Percentiles rank a stretch among this genome's conserved stretches.
These are phyloP conservation scores for Sturmia bella DNA, from an alignment of 2,888 invertebrate species.

Conservation along the genomic window DNA sequence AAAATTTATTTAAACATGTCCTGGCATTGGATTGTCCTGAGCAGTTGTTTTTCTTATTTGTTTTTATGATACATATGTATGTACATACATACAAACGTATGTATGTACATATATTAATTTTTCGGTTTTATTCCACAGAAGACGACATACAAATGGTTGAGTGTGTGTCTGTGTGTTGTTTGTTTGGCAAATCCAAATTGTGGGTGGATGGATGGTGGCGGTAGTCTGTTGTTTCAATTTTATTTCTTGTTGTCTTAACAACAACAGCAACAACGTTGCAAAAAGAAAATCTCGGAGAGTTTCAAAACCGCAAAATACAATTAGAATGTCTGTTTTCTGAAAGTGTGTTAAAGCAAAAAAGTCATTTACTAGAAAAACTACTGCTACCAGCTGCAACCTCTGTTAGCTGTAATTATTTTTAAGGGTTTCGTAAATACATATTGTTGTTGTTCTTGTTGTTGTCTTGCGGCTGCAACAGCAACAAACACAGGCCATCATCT, in stretches of 20 bases:
- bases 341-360: conserved; percentile 52
- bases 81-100: neutral
- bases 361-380: conserved; percentile 9
- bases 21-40: conserved; percentile 59
- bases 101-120: conserved; percentile 9
- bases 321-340: neutral
- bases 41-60: conserved; percentile 59
- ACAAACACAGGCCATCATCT: conserved; percentile 25
- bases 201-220: conserved; percentile 57
- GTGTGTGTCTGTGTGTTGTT: neutral
- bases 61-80: conserved; percentile 18
- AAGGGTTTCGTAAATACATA: conserved; percentile 21
- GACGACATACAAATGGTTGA: conserved; percentile 31
- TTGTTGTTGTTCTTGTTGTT: conserved; percentile 19
- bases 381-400: conserved; percentile 45
- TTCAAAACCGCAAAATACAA: conserved; percentile 71
- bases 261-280: conserved; percentile 23
- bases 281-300: conserved; percentile 36
- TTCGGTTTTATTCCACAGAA: conserved; percentile 39
- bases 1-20: conserved; percentile 72
- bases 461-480: conserved; percentile 43
- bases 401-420: conserved; percentile 51
- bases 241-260: conserved; percentile 32
- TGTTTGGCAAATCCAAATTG: conserved; percentile 55
- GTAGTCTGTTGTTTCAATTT: conserved; percentile 37